Evolutionary conservation across 2,797 vertebrate genomes (phyloP).

Genomic region (Prionace glauca): DNA sequence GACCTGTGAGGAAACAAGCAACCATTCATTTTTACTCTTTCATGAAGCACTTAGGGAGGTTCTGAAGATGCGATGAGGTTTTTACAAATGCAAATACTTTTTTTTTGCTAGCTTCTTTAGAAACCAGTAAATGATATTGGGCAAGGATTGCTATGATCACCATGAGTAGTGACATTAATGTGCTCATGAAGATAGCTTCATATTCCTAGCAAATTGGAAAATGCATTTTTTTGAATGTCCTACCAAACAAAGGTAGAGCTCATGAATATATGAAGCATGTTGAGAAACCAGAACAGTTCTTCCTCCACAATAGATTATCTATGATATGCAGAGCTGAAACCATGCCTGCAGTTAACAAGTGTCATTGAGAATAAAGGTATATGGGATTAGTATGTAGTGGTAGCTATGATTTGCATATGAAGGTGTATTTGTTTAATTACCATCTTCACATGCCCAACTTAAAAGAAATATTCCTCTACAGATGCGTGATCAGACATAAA

Average conservation of each 20-base stretch:
- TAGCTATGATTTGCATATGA: no score
- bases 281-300: neutral
- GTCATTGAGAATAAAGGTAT: neutral
- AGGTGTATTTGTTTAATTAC: no score
- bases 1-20: constrained; percentile 61
- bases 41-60: neutral
- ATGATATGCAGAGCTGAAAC: neutral
- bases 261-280: neutral
- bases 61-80: neutral
- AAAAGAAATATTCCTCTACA: no score
- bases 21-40: neutral
- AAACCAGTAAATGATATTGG: neutral
- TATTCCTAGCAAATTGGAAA: neutral
- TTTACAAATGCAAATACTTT: neutral
- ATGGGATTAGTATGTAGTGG: no score
- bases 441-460: no score
- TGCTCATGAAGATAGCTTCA: neutral
- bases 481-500: neutral
- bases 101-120: neutral
- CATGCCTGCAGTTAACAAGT: neutral
- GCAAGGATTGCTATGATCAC: neutral
- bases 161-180: neutral
- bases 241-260: neutral
- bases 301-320: neutral
- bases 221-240: neutral